Base-by-base conservation (phyloP, 2,888 invertebrate genomes). In the Dyspetes luteomarginatus region DNA sequence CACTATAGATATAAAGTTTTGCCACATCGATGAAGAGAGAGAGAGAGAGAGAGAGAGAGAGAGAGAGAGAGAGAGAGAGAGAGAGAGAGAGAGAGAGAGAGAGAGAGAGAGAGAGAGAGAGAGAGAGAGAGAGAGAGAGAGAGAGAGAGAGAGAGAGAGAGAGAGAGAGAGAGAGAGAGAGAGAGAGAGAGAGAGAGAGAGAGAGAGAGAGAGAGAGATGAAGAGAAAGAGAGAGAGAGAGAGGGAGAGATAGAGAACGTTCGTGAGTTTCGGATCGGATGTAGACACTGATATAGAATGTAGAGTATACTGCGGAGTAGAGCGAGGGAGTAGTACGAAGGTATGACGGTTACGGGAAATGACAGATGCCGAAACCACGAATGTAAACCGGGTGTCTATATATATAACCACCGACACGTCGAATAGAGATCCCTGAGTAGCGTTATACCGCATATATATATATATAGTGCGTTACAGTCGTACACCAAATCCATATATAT, bases 291-390 rank as follows among this genome's bases (percentile, higher is more conserved):
- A n/a, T n/a, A n/a, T n/a, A n/a, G n/a, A n/a, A n/a, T n/a, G 43
- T 45, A 69, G 30, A 22, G 28, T 69, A 15, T n/a, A 58, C 30
- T 7, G 12, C 5, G 22, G 4, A 45, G 17, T 22, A 22, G 45
- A 36, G 60, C 22, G 22, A 41, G 28, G 43, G 56, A 36, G 19
- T 12, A 12, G 7, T 12, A 36, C 36, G 36, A 36, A 36, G 43
- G 52, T 45, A 36, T 75, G 64, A 64, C 62, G 64, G 64, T 41
- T 58, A 65, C 52, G 69, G 58, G 75, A 71, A 79, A 71, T 79
- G 65, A 71, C 65, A 79, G 75, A 65, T 79, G 79, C 69, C 79
- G 69, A 71, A 75, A 79, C 65, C 75, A 58, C 71, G 48, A 71
- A 52, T 79, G 58, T 69, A 52, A 58, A 65, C 50, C 72, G 62